These are phyloP conservation scores for Ormia ochracea DNA, from an alignment of 2,888 invertebrate species.

Conservation along the genomic window DNA sequence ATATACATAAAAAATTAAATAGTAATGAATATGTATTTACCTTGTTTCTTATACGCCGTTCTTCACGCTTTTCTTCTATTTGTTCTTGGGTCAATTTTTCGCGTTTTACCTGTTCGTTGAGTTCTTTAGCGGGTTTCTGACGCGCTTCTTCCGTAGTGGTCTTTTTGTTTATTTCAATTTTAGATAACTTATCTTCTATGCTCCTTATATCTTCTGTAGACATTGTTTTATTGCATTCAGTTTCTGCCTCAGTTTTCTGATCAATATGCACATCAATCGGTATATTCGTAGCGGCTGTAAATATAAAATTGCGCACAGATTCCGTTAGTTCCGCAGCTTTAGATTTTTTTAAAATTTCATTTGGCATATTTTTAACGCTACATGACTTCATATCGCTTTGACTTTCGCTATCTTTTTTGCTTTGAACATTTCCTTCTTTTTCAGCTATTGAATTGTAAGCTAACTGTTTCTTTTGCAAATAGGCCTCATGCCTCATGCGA, in stretches of 20 bases:
- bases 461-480: slow-evolving; percentile 72
- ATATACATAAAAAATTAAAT: too few relatives aligned
- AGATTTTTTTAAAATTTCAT: slow-evolving; percentile 47
- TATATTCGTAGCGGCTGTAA: slow-evolving; percentile 64
- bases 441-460: slow-evolving; percentile 52
- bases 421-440: slow-evolving; percentile 10
- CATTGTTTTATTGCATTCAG: slow-evolving; percentile 25
- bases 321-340: slow-evolving; percentile 63
- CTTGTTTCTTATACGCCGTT: slow-evolving; percentile 75
- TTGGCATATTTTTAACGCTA: slow-evolving; percentile 13
- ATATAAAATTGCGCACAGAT: slow-evolving; percentile 67
- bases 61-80: slow-evolving; percentile 65
- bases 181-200: slow-evolving; percentile 14
- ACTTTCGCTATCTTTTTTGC: slow-evolving; percentile 17
- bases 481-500: slow-evolving; percentile 73
- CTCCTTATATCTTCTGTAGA: slow-evolving; percentile 34
- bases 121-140: neutral
- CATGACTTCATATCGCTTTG: neutral
- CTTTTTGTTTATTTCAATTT: slow-evolving; percentile 34
- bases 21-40: too few relatives aligned
- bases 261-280: slow-evolving; percentile 1
- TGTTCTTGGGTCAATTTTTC: slow-evolving; percentile 63
- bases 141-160: neutral
- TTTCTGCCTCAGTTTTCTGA: neutral
- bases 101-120: slow-evolving; percentile 60